Conservation (phyloP, 2,797 vertebrate genomes). For the Acanthopagrus latus region DNA sequence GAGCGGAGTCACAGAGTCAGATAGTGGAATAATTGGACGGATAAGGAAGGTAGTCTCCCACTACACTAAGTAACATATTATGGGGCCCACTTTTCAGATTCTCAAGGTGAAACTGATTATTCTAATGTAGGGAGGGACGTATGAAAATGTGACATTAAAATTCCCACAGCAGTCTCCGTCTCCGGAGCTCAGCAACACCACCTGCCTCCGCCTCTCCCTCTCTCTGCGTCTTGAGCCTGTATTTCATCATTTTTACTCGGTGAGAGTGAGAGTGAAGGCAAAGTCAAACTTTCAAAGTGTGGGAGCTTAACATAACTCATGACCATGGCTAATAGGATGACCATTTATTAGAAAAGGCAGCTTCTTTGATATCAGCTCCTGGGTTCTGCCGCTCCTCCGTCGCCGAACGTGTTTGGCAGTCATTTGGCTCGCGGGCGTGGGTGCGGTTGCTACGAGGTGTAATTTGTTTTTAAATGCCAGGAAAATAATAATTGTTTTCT, state of each 20-base stretch:
- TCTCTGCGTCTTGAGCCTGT: background rate
- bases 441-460: no score
- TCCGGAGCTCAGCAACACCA: constrained; percentile 38
- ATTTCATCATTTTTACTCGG: constrained; percentile 36
- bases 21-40: no score
- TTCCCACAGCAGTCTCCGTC: constrained; percentile 32
- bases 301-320: background rate
- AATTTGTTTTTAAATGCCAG: no score
- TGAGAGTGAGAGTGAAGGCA: constrained; percentile 13
- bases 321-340: background rate
- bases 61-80: constrained; percentile 23
- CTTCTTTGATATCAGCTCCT: no score
- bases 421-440: no score
- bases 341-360: no score
- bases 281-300: background rate
- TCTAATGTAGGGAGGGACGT: constrained; percentile 21
- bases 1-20: no score
- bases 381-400: background rate
- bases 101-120: constrained; percentile 61
- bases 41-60: no score
- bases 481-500: background rate
- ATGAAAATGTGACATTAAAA: constrained; percentile 62
- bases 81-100: background rate
- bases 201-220: constrained; percentile 32
- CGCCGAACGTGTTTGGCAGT: background rate